Evolutionary conservation across 2,888 invertebrate genomes (phyloP).

Genomic region (Epistrophe grossulariae): DNA sequence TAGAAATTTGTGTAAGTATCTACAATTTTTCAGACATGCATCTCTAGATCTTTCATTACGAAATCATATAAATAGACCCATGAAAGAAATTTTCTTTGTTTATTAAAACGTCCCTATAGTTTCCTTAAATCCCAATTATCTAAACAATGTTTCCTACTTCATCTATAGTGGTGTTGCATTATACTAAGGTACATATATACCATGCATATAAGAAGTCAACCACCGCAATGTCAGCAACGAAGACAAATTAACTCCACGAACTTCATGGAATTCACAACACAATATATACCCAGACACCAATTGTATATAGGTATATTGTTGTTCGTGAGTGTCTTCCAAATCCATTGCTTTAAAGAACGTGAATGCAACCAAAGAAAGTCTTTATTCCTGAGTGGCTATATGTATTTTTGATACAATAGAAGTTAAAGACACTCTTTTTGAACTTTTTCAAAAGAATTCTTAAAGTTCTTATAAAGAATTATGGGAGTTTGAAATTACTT

Average conservation of each 20-base stretch:
- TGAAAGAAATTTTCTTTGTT: neutral
- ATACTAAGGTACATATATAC: neutral
- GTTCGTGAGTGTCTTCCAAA: slow-evolving; percentile 40
- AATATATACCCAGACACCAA: slow-evolving; percentile 37
- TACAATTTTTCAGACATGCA: too few species aligned
- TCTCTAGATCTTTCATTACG: too few species aligned
- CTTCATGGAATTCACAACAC: slow-evolving; percentile 53
- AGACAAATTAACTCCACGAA: slow-evolving; percentile 64
- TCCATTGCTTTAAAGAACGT: neutral
- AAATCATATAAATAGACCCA: too few species aligned
- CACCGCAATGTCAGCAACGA: slow-evolving; percentile 31
- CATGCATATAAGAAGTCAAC: slow-evolving; percentile 21
- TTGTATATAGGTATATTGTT: neutral
- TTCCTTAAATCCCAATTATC: slow-evolving; percentile 1
- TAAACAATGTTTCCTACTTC: neutral
- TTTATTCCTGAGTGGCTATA: slow-evolving; percentile 13
- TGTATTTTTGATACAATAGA: neutral
- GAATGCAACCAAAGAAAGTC: slow-evolving; percentile 40
- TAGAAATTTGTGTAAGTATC: too few species aligned
- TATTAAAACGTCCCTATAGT: neutral
- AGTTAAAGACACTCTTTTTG: slow-evolving; percentile 8
- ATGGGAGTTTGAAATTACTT: slow-evolving; percentile 57
- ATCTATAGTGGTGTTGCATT: neutral
- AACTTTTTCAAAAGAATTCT: slow-evolving; percentile 57
- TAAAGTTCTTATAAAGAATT: slow-evolving; percentile 26